Conservation (phyloP, 1,140 invertebrate genomes). For the Contarinia nasturtii region DNA sequence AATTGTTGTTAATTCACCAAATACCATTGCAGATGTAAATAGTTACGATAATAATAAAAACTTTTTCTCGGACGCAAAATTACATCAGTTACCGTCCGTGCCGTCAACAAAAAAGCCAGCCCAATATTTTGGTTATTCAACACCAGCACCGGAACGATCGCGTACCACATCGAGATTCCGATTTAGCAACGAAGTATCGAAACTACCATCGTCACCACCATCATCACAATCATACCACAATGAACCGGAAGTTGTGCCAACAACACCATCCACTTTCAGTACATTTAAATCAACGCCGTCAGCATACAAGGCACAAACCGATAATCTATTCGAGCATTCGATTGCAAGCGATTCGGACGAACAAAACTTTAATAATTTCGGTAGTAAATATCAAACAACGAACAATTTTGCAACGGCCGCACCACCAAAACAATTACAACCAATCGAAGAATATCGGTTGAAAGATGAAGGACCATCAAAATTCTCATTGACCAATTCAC, state of each 20-base stretch:
- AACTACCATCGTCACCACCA: slow-evolving; percentile 9
- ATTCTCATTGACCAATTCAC: no score
- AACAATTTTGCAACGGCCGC: slow-evolving; percentile 11
- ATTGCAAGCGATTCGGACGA: no score
- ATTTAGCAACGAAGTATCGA: not conserved
- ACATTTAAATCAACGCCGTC: not conserved
- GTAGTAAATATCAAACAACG: not conserved
- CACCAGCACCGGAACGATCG: no score
- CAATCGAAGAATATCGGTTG: not conserved
- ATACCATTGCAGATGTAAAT: slow-evolving; percentile 6
- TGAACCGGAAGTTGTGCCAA: slow-evolving; percentile 5
- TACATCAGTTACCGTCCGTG: no score
- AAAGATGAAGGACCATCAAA: not conserved
- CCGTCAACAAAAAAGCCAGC: no score
- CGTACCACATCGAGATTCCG: slow-evolving; percentile 1
- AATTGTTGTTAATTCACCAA: slow-evolving; percentile 42
- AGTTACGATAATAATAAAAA: not conserved
- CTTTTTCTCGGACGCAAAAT: no score
- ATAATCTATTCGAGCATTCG: no score
- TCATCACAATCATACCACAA: slow-evolving; percentile 15
- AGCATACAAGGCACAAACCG: no score
- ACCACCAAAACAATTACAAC: slow-evolving; percentile 3
- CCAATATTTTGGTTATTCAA: no score
- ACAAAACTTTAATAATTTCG: no score
- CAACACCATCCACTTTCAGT: not conserved